Conservation (phyloP, 2,888 invertebrate genomes). For the Mesorhabditis spiculigera region DNA sequence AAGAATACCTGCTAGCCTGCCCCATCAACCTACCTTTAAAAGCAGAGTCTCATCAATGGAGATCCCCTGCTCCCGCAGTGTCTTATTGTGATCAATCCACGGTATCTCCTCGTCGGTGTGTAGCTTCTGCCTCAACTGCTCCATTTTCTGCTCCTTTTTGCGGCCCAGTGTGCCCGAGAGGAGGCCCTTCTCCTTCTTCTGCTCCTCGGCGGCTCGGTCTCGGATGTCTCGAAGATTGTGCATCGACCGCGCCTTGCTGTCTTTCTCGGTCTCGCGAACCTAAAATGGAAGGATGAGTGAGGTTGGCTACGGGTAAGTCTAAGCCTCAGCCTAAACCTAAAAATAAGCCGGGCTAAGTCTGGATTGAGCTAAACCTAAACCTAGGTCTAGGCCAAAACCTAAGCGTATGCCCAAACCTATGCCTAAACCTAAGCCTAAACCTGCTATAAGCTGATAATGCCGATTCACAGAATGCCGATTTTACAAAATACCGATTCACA, state of each 20-base stretch:
- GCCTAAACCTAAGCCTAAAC: too few relatives aligned
- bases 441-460: too few relatives aligned
- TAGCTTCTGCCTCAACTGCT: slow-evolving; percentile 77
- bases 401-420: too few relatives aligned
- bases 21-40: slow-evolving; percentile 65
- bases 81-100: slow-evolving; percentile 98
- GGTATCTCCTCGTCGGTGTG: slow-evolving; percentile 96
- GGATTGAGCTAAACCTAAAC: background rate
- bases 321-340: background rate
- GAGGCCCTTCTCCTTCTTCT: slow-evolving; percentile 15
- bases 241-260: slow-evolving; percentile 10
- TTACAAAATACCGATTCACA: too few relatives aligned
- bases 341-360: slow-evolving; percentile 7
- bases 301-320: background rate
- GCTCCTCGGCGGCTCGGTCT: slow-evolving; percentile 70
- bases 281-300: background rate
- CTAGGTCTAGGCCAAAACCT: too few relatives aligned
- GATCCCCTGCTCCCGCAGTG: slow-evolving; percentile 88
- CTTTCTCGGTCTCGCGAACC: slow-evolving; percentile 13
- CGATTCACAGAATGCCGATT: too few relatives aligned
- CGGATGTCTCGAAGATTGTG: slow-evolving; percentile 44
- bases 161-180: slow-evolving; percentile 70
- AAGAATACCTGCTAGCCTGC: too few relatives aligned
- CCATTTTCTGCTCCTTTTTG: slow-evolving; percentile 77
- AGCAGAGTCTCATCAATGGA: slow-evolving; percentile 87